These are phyloP conservation scores for Zele albiditarsus DNA, from an alignment of 2,888 invertebrate species.

Conservation along the genomic window DNA sequence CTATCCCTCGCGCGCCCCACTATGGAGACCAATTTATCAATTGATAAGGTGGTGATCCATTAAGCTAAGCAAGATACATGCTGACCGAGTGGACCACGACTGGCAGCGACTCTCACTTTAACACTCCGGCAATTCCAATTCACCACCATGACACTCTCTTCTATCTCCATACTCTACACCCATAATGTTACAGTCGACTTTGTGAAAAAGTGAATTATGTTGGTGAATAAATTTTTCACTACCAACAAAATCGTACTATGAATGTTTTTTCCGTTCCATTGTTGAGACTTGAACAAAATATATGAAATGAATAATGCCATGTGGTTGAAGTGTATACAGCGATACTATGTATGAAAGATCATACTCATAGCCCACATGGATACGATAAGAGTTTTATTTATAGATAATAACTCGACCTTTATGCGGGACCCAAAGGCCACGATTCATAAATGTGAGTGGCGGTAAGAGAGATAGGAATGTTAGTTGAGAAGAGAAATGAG, in stretches of 20 bases:
- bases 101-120: neutral
- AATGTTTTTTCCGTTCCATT: neutral
- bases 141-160: constrained; percentile 5
- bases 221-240: neutral
- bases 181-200: neutral
- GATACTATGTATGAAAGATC: neutral
- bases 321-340: neutral
- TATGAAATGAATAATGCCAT: neutral
- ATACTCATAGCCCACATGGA: neutral
- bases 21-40: constrained; percentile 45
- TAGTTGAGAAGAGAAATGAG: neutral
- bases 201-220: neutral
- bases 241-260: neutral
- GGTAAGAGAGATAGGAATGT: neutral
- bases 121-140: neutral
- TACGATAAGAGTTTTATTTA: constrained; percentile 12
- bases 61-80: constrained; percentile 43
- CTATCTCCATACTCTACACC: neutral
- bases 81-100: constrained; percentile 31
- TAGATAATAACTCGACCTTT: constrained; percentile 11
- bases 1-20: neutral
- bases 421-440: constrained; percentile 23
- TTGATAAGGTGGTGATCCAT: constrained; percentile 46
- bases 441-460: constrained; percentile 6
- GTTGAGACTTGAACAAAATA: neutral